These are phyloP conservation scores for Rachycentron canadum DNA, from an alignment of 2,797 vertebrate genomes.

Conservation along the genomic window DNA sequence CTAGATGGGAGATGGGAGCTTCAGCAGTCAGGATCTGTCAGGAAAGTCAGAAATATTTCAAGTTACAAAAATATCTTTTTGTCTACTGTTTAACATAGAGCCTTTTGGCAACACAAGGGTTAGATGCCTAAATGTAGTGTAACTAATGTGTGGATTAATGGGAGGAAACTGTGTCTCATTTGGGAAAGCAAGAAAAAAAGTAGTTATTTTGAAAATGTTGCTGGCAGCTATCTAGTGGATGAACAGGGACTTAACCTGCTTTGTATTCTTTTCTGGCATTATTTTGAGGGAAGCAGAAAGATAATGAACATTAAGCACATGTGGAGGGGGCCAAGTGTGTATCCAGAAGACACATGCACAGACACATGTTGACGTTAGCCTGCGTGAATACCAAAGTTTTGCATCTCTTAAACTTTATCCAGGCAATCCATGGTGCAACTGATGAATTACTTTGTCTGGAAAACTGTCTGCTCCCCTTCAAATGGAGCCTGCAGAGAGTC, in stretches of 20 bases:
- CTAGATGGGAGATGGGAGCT: too few species aligned
- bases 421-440: conserved; percentile 2
- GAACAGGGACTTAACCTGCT: conserved; percentile 1
- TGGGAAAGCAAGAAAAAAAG: background rate
- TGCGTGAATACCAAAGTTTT: conserved; percentile 29
- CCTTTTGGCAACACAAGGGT: too few species aligned
- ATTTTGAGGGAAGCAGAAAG: conserved; percentile 11
- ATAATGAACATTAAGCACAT: background rate
- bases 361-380: conserved; percentile 2
- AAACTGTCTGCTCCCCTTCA: conserved; percentile 6
- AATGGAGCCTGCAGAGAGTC: background rate
- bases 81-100: too few species aligned
- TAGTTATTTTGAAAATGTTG: background rate
- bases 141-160: background rate
- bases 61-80: too few species aligned
- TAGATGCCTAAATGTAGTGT: background rate
- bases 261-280: background rate
- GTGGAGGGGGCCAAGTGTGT: background rate
- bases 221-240: background rate
- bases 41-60: too few species aligned
- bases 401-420: conserved; percentile 17
- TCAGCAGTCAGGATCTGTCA: too few species aligned
- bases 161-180: background rate
- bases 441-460: background rate
- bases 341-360: background rate